phyloP scores from a whole-genome alignment of 2,113 vertebrate genomes.

The Chiloscyllium plagiosum region DNA sequence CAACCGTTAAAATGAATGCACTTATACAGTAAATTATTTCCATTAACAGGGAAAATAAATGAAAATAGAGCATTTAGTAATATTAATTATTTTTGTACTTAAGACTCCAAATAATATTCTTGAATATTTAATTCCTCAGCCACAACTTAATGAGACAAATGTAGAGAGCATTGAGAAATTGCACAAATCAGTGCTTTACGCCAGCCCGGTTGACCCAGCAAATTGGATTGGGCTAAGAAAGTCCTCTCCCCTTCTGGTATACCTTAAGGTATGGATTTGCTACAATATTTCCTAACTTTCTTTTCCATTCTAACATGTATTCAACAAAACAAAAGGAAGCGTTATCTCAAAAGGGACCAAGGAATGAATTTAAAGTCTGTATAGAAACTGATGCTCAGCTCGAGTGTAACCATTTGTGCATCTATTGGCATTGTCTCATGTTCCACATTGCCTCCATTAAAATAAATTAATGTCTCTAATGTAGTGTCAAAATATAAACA shows the following conservation, averaged over 20 bases:
- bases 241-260: conserved; percentile 67
- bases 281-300: not conserved
- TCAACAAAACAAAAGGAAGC: not conserved
- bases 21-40: not conserved
- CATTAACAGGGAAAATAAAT: not conserved
- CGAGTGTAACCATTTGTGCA: not conserved
- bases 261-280: conserved; percentile 73
- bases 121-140: conserved; percentile 47
- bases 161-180: conserved; percentile 51
- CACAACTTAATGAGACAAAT: conserved; percentile 63
- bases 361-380: not conserved
- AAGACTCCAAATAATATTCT: not conserved
- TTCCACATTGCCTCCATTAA: not conserved
- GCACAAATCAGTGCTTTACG: conserved; percentile 69
- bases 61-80: not conserved
- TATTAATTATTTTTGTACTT: not conserved
- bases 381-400: not conserved
- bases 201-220: conserved; percentile 65
- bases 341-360: not conserved
- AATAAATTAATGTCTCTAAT: not conserved
- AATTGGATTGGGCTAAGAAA: conserved; percentile 90
- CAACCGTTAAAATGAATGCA: not conserved
- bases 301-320: not conserved
- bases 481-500: not conserved
- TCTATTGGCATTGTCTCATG: not conserved